A percentile compares a stretch with the other conserved stretches of the same genome.
Conservation (phyloP, 2,888 invertebrate species). For the Buathra laborator region DNA sequence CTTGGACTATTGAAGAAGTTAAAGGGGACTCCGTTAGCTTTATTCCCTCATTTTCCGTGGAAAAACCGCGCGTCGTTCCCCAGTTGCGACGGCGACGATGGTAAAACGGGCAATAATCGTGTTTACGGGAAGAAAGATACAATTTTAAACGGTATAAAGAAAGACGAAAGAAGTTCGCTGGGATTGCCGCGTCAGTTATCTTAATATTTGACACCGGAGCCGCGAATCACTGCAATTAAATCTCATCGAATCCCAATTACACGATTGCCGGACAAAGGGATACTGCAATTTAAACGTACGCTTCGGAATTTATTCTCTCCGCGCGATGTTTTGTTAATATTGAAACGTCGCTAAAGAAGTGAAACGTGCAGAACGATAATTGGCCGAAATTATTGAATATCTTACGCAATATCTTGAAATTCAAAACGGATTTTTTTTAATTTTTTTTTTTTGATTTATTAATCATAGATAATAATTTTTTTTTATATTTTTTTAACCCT, state of each 20-base stretch:
- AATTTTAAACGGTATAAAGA: neutral
- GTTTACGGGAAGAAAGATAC: conserved; percentile 38
- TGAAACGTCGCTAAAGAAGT: neutral
- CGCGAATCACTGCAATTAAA: conserved; percentile 39
- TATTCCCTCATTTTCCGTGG: conserved; percentile 57
- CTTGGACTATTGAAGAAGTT: conserved; percentile 83
- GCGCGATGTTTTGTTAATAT: neutral
- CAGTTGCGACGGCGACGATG: conserved; percentile 38
- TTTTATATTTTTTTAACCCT: too few species aligned
- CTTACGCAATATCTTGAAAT: neutral
- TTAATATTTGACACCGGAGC: conserved; percentile 20
- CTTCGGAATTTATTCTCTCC: neutral
- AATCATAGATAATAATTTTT: neutral
- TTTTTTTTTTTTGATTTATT: neutral
- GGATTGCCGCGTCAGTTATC: conserved; percentile 26
- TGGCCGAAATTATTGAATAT: neutral
- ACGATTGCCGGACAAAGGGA: conserved; percentile 35
- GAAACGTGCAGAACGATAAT: neutral
- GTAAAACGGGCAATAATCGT: conserved; percentile 56
- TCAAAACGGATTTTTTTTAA: neutral
- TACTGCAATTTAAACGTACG: conserved; percentile 41
- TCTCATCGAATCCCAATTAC: conserved; percentile 34
- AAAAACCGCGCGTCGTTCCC: conserved; percentile 39
- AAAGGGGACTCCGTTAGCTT: conserved; percentile 79
- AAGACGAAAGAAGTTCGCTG: neutral